Evolutionary conservation across 2,888 invertebrate genomes (phyloP).

Genomic region (Heliconius ethilla): DNA sequence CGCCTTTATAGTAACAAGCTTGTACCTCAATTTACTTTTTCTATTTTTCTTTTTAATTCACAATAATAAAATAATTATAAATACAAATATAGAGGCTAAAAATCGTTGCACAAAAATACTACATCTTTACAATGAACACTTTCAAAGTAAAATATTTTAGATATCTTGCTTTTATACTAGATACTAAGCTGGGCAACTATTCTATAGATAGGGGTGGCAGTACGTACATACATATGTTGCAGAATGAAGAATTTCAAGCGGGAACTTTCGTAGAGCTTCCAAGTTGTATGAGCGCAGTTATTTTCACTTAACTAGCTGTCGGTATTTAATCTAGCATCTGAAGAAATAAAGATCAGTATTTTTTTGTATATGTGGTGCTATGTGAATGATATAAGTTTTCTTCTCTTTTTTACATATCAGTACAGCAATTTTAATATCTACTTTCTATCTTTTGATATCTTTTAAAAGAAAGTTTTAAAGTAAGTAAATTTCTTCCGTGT

Average conservation of each 20-base stretch:
- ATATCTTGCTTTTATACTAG: conserved; percentile 21
- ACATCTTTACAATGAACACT: not conserved
- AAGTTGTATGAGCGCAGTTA: not conserved
- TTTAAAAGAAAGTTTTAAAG: too few species aligned
- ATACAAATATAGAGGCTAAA: not conserved
- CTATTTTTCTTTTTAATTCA: too few species aligned
- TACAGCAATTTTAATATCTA: too few species aligned
- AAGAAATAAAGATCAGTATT: not conserved
- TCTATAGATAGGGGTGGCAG: not conserved
- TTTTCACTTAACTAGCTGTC: conserved; percentile 9
- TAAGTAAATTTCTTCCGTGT: too few species aligned
- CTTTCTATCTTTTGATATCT: too few species aligned
- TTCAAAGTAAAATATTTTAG: conserved; percentile 24
- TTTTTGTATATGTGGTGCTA: too few species aligned
- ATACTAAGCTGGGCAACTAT: conserved; percentile 12
- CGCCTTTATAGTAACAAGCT: too few species aligned
- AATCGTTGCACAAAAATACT: not conserved
- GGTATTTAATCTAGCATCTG: conserved; percentile 11
- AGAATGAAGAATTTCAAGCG: conserved; percentile 12
- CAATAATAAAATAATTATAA: not conserved
- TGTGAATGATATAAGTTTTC: too few species aligned
- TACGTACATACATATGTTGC: not conserved
- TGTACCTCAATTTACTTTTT: too few species aligned
- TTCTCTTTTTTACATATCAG: too few species aligned
- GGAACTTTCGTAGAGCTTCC: not conserved